Percentiles rank a stretch among this genome's conserved stretches.
phyloP scores from a whole-genome alignment of 2,888 invertebrate genomes.

The Eumerus sabulonum region DNA sequence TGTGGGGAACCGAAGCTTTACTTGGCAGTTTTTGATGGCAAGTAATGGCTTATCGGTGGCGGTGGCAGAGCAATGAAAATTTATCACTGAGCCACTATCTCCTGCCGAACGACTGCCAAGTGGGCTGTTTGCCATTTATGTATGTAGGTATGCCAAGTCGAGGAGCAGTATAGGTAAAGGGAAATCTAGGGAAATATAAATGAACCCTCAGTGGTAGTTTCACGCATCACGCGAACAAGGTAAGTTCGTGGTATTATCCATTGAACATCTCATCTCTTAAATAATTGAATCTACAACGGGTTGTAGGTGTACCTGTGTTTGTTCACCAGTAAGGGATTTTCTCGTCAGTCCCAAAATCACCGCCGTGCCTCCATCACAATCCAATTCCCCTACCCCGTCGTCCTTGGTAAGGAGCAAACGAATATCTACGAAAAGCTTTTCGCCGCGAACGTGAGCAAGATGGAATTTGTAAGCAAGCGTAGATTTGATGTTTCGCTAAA shows the following conservation, averaged over 20 bases:
- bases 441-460: constrained; percentile 48
- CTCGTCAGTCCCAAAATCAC: constrained; percentile 23
- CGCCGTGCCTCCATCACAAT: neutral
- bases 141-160: no score
- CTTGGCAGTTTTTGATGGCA: constrained; percentile 21
- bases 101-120: constrained; percentile 36
- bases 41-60: neutral
- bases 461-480: constrained; percentile 68
- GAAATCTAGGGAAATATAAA: constrained; percentile 66
- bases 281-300: constrained; percentile 46
- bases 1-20: constrained; percentile 19
- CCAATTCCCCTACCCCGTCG: neutral
- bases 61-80: neutral
- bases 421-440: neutral
- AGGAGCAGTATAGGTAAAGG: constrained; percentile 20
- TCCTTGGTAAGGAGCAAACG: neutral
- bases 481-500: constrained; percentile 67
- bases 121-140: constrained; percentile 59
- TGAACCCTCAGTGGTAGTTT: constrained; percentile 55
- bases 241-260: constrained; percentile 12
- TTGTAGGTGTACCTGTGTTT: no score
- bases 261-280: constrained; percentile 57
- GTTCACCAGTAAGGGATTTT: constrained; percentile 49
- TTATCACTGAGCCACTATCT: constrained; percentile 8
- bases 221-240: constrained; percentile 22